Conservation (phyloP, 1,140 invertebrate genomes). For the Rhyzopertha dominica region DNA sequence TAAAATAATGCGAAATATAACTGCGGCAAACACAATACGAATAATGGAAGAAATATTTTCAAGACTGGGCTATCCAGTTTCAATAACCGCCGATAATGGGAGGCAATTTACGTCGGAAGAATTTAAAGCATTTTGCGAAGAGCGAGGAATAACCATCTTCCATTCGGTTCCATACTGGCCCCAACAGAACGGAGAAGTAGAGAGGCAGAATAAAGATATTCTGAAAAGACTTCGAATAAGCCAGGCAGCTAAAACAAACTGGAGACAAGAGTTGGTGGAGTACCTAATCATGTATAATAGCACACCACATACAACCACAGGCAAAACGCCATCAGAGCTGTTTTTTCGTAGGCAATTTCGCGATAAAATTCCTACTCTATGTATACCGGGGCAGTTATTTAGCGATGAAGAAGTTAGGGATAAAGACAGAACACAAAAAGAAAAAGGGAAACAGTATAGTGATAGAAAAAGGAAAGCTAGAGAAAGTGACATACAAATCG, state of each 20-base stretch:
- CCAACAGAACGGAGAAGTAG: constrained; percentile 33
- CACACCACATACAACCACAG: constrained; percentile 7
- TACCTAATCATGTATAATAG: constrained; percentile 5
- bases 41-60: background rate
- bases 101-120: too few relatives aligned
- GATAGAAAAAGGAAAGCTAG: constrained; percentile 12
- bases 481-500: background rate
- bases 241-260: background rate
- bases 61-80: background rate
- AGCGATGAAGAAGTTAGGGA: background rate
- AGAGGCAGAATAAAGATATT: constrained; percentile 30
- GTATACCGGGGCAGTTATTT: too few relatives aligned
- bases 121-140: too few relatives aligned
- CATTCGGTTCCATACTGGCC: too few relatives aligned
- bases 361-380: background rate
- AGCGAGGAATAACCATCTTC: too few relatives aligned
- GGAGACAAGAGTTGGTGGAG: background rate
- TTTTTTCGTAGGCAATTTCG: constrained; percentile 3
- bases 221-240: background rate
- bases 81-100: too few relatives aligned
- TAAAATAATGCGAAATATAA: constrained; percentile 9
- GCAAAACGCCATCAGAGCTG: constrained; percentile 1
- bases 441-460: background rate
- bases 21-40: background rate
- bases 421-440: background rate